Percentiles rank a stretch among this genome's conserved stretches.
phyloP scores from a whole-genome alignment of 2,888 invertebrate species.

The Habroteleia sp. region DNA sequence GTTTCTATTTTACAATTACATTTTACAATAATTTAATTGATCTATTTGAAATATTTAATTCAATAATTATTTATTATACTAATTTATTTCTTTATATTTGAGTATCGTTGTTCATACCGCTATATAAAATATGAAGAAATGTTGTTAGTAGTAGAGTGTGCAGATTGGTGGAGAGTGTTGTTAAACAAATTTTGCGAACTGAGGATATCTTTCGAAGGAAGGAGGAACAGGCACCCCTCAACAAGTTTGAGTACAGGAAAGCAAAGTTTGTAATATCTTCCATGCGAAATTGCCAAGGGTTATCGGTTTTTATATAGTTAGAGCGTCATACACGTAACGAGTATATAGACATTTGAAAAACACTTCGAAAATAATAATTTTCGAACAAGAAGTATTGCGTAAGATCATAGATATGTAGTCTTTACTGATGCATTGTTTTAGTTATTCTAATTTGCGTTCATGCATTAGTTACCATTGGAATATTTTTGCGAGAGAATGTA shows the following conservation, averaged over 20 bases:
- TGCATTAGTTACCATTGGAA: constrained; percentile 20
- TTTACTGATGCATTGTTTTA: constrained; percentile 33
- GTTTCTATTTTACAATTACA: not conserved
- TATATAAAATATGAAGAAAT: constrained; percentile 7
- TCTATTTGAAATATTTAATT: no score
- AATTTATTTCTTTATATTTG: constrained; percentile 35
- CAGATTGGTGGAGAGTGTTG: constrained; percentile 24
- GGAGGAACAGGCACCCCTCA: constrained; percentile 45
- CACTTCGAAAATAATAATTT: constrained; percentile 19
- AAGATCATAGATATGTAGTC: constrained; percentile 31
- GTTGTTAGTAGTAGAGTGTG: constrained; percentile 27
- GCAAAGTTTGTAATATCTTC: constrained; percentile 61
- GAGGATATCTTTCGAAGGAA: constrained; percentile 9
- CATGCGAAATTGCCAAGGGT: constrained; percentile 45
- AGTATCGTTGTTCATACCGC: constrained; percentile 42
- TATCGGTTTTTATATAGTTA: constrained; percentile 54
- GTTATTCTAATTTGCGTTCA: constrained; percentile 27
- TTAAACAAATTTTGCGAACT: constrained; percentile 23
- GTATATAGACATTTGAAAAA: constrained; percentile 34
- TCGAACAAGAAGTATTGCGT: constrained; percentile 18
- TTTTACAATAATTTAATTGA: no score
- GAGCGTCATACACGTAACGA: constrained; percentile 35
- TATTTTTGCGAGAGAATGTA: constrained; percentile 46
- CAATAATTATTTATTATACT: not conserved
- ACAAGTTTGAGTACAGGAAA: constrained; percentile 43